Conservation (phyloP, 2,888 invertebrate species). For the Aspidiotus rigidus region DNA sequence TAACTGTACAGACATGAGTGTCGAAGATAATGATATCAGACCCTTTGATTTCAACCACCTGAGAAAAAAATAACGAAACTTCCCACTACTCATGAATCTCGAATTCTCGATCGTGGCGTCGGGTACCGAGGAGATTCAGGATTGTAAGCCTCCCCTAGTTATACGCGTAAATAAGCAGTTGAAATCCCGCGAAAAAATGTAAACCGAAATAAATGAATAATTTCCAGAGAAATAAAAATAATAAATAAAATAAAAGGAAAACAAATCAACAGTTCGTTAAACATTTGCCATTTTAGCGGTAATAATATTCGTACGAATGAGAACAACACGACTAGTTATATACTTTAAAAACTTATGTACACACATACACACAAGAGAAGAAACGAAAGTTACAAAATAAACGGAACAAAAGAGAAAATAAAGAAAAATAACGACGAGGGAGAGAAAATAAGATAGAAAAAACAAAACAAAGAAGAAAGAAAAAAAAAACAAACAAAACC, state of each 20-base stretch:
- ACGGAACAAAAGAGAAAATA: not conserved
- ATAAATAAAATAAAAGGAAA: not conserved
- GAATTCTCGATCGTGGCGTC: too few species aligned
- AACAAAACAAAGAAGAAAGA: constrained; percentile 1
- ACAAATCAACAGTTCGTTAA: constrained; percentile 2
- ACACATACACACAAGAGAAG: not conserved
- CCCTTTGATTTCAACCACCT: too few species aligned
- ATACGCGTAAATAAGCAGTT: too few species aligned
- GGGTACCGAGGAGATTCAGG: too few species aligned
- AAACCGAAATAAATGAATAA: not conserved
- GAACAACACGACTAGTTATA: constrained; percentile 25
- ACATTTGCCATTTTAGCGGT: constrained; percentile 1
- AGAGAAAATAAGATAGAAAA: not conserved
- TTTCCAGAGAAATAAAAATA: not conserved
- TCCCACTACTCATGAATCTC: too few species aligned
- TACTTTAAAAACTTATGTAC: not conserved
- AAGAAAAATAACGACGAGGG: not conserved
- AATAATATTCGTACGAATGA: constrained; percentile 1
- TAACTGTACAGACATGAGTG: too few species aligned
- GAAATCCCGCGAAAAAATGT: too few species aligned
- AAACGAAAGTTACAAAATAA: constrained; percentile 4
- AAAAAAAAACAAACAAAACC: constrained; percentile 12
- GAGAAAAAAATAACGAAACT: too few species aligned
- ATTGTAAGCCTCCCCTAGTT: too few species aligned
- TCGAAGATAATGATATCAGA: too few species aligned